These are phyloP conservation scores for Lasioglossum malachurum DNA, from an alignment of 2,888 invertebrate genomes.

Conservation along the genomic window DNA sequence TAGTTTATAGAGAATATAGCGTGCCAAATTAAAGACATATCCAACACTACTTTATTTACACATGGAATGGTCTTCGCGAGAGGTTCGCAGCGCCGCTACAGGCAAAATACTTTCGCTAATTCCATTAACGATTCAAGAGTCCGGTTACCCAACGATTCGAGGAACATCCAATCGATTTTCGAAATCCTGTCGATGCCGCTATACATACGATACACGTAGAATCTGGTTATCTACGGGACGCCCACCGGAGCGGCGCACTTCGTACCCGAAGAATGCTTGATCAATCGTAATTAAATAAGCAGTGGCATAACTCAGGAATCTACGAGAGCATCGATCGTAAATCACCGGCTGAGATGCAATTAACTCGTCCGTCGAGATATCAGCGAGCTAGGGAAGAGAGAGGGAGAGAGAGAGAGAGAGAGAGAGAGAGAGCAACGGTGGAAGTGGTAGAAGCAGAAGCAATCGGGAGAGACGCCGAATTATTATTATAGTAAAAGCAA, in stretches of 20 bases:
- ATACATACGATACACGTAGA: background rate
- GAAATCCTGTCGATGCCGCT: background rate
- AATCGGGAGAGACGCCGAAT: conserved; percentile 37
- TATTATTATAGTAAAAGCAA: conserved; percentile 44
- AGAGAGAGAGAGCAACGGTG: background rate
- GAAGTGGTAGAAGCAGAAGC: background rate
- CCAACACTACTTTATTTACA: too few species aligned
- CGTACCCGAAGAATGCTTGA: background rate
- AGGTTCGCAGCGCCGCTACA: background rate
- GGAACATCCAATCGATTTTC: background rate
- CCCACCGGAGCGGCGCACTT: background rate
- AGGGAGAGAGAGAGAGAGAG: background rate
- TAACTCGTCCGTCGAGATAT: conserved; percentile 33
- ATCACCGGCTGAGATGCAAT: conserved; percentile 36
- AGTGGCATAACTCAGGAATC: conserved; percentile 7
- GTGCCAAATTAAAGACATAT: too few species aligned
- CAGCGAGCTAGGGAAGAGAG: background rate
- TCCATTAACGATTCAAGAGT: background rate
- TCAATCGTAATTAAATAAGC: conserved; percentile 24
- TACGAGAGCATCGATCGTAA: conserved; percentile 15
- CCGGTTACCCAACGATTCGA: background rate
- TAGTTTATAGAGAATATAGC: too few species aligned
- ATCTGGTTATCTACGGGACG: background rate
- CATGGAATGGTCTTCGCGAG: too few species aligned
- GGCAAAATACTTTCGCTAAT: background rate